These are phyloP conservation scores for Malurus cyaneus DNA, from an alignment of 2,113 vertebrate species.

Conservation along the genomic window DNA sequence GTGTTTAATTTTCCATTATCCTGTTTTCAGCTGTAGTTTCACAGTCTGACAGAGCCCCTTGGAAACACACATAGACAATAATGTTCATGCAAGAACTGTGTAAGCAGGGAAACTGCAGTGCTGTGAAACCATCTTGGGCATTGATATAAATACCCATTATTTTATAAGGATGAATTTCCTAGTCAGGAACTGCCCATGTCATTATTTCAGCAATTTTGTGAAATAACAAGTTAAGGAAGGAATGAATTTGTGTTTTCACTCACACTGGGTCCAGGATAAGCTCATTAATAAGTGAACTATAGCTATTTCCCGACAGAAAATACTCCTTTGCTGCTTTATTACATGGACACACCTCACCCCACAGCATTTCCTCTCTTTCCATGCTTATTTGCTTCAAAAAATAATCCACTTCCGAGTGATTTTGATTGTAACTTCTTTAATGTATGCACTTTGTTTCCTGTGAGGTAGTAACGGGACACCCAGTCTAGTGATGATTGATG, in stretches of 20 bases:
- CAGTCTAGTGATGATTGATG: slow-evolving; percentile 90
- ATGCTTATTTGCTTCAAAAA: neutral
- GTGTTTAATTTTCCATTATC: neutral
- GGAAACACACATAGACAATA: neutral
- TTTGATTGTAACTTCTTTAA: slow-evolving; percentile 83
- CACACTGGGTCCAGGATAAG: neutral
- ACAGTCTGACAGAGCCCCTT: neutral
- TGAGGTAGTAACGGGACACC: slow-evolving; percentile 95
- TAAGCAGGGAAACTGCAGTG: neutral
- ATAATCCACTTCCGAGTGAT: slow-evolving; percentile 54
- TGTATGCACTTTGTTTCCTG: slow-evolving; percentile 82
- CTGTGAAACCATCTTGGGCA: neutral
- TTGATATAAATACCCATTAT: neutral
- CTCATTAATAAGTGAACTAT: neutral
- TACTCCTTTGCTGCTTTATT: neutral
- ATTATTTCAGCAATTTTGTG: neutral
- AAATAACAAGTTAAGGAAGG: neutral
- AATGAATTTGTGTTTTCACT: neutral
- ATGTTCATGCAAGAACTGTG: neutral
- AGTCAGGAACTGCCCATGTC: neutral
- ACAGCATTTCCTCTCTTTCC: neutral
- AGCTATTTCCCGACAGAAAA: neutral
- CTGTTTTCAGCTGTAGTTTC: neutral
- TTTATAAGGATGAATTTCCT: neutral
- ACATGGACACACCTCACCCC: neutral